These are phyloP conservation scores for Papilio helenus DNA, from an alignment of 1,140 invertebrate species.

Conservation along the genomic window DNA sequence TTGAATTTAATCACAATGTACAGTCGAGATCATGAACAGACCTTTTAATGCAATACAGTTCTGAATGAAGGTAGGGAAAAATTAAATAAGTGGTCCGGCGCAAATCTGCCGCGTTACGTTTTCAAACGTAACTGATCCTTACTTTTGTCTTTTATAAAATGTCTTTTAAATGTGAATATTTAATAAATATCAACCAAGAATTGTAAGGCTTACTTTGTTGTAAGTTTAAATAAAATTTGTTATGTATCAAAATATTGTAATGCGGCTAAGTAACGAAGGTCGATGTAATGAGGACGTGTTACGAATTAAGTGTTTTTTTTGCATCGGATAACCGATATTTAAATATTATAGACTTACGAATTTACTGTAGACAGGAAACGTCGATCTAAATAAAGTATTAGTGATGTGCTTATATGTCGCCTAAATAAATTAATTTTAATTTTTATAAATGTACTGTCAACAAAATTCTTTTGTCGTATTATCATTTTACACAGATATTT, in stretches of 20 bases:
- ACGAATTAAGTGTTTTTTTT: conserved; percentile 15
- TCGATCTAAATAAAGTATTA: neutral
- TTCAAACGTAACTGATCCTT: too few relatives aligned
- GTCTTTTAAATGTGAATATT: neutral
- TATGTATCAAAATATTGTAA: neutral
- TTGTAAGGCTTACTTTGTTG: neutral
- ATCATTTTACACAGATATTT: neutral
- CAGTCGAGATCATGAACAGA: neutral
- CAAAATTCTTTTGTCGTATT: neutral
- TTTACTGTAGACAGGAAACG: neutral
- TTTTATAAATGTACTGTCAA: neutral
- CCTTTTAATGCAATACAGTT: neutral
- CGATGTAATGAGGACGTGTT: neutral
- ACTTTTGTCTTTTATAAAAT: too few relatives aligned
- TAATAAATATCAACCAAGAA: neutral
- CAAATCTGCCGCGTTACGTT: too few relatives aligned
- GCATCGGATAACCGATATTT: neutral
- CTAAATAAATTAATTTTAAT: neutral
- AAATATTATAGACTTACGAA: neutral
- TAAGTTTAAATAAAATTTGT: neutral
- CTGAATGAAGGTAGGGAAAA: too few relatives aligned
- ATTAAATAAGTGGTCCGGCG: too few relatives aligned
- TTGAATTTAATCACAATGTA: conserved; percentile 10
- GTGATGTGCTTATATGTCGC: neutral
- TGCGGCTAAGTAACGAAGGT: conserved; percentile 1